These are phyloP conservation scores for Sebastes miniatus DNA, from an alignment of 2,797 vertebrate genomes.

Conservation along the genomic window DNA sequence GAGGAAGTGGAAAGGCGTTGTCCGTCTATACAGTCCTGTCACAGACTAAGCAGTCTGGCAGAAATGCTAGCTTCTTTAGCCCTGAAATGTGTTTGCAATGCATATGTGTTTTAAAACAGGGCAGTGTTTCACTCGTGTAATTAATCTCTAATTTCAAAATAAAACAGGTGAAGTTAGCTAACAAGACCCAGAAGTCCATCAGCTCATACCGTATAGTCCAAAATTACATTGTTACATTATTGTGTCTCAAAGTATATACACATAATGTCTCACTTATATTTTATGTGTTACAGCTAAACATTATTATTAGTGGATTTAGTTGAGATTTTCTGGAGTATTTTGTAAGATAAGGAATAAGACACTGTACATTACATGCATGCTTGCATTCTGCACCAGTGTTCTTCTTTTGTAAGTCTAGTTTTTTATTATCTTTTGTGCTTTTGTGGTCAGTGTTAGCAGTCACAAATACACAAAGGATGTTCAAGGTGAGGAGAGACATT, in stretches of 20 bases:
- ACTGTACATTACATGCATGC: neutral
- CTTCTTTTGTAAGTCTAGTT: neutral
- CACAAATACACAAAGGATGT: constrained; percentile 11
- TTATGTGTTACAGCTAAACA: neutral
- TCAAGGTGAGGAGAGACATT: constrained; percentile 15
- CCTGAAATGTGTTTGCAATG: neutral
- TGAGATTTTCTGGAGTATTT: neutral
- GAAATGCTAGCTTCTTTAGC: neutral
- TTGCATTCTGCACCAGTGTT: neutral
- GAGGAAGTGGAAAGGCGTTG: too few relatives aligned
- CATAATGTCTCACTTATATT: neutral
- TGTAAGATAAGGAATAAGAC: neutral
- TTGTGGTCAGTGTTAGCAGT: neutral
- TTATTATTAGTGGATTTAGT: neutral
- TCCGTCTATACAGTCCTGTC: neutral
- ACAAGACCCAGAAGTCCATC: neutral
- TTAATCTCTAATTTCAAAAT: neutral
- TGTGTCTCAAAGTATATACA: neutral
- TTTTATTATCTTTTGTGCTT: neutral
- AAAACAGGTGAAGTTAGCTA: neutral
- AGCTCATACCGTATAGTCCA: neutral
- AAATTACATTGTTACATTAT: neutral
- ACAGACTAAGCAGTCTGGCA: neutral
- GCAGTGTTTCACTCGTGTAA: neutral
- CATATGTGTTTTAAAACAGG: neutral